Evolutionary conservation across 2,113 vertebrate genomes (phyloP).

Genomic region (Sinocyclocheilus anophthalmus): DNA sequence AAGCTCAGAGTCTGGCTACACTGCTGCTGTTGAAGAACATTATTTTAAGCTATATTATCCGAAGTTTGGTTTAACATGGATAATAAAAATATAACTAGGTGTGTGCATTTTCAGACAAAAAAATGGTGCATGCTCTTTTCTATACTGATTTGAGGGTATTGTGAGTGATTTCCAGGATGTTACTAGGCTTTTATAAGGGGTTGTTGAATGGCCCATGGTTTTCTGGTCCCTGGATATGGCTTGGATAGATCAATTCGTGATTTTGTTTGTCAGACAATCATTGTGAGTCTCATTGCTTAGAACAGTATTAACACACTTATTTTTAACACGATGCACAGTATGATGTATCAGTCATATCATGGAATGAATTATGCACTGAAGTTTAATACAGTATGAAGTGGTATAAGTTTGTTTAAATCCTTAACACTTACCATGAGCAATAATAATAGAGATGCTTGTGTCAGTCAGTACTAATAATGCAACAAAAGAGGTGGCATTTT

Average conservation of each 20-base stretch:
- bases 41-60: too few species aligned
- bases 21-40: background rate
- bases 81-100: background rate
- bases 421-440: background rate
- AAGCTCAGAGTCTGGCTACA: conserved; percentile 25
- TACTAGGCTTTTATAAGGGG: background rate
- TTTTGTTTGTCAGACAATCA: too few species aligned
- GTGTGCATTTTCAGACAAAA: background rate
- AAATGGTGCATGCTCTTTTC: background rate
- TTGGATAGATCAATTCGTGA: too few species aligned
- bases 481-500: background rate
- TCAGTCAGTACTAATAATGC: background rate
- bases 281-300: background rate
- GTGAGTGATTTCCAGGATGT: too few species aligned
- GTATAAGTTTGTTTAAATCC: background rate
- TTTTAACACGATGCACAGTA: background rate
- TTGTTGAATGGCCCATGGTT: background rate
- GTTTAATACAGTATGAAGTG: background rate
- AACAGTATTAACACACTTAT: background rate
- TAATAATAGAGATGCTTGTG: background rate
- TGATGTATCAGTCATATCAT: background rate
- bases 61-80: background rate
- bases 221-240: too few species aligned
- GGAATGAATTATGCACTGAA: background rate
- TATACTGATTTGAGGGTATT: too few species aligned